Evolutionary conservation across 2,888 invertebrate genomes (phyloP).

Genomic region (Tenodera sinensis): DNA sequence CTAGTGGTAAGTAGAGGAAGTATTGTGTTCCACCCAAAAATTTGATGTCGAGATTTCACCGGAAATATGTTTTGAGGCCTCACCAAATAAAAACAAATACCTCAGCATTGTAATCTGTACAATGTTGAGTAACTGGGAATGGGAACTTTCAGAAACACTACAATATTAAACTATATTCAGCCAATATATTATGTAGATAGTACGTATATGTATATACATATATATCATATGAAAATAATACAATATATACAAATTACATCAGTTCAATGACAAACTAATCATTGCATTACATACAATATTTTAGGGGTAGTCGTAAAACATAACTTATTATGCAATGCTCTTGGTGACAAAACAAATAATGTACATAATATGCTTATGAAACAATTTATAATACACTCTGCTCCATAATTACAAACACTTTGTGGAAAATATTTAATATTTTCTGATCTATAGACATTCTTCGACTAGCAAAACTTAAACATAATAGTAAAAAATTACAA

Average conservation of each 20-base stretch:
- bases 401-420: constrained; percentile 6
- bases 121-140: background rate
- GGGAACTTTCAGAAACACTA: background rate
- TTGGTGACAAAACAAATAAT: background rate
- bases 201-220: background rate
- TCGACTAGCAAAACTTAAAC: constrained; percentile 8
- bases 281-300: background rate
- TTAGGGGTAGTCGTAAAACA: background rate
- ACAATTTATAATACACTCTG: constrained; percentile 9
- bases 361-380: background rate
- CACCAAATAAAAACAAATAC: too few relatives aligned
- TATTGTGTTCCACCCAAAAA: too few relatives aligned
- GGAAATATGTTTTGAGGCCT: too few relatives aligned
- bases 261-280: constrained; percentile 8
- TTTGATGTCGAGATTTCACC: too few relatives aligned
- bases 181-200: constrained; percentile 13
- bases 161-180: constrained; percentile 7
- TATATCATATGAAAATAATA: constrained; percentile 19
- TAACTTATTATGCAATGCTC: background rate
- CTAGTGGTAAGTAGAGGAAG: too few relatives aligned
- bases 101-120: too few relatives aligned
- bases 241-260: constrained; percentile 16
- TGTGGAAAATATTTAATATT: background rate
- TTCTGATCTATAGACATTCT: constrained; percentile 5
- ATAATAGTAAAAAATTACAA: background rate